Conservation (phyloP, 2,113 vertebrate species). For the Vanacampus margaritifer region DNA sequence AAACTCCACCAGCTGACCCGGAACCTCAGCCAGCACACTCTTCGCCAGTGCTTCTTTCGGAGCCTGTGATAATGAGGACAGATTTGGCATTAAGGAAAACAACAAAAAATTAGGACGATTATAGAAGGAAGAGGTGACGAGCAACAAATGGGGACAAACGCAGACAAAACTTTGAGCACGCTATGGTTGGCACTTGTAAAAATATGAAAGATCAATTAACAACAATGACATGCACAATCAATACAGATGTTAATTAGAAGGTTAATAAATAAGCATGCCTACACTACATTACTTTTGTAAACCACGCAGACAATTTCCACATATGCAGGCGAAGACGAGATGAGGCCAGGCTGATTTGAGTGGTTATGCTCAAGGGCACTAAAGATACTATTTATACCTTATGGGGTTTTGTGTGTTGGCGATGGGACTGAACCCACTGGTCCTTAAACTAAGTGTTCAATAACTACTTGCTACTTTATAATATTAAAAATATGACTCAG, state of each 20-base stretch:
- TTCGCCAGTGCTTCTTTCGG: slow-evolving; percentile 67
- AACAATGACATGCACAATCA: neutral
- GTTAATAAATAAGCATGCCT: neutral
- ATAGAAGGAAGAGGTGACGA: neutral
- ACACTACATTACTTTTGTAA: too few species aligned
- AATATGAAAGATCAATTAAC: neutral
- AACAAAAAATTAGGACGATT: neutral
- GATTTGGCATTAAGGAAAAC: neutral
- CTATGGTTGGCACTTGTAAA: neutral
- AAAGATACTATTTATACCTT: neutral
- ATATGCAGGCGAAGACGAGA: neutral
- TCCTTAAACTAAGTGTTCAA: neutral
- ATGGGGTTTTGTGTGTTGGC: neutral
- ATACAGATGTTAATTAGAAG: neutral
- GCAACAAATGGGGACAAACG: neutral
- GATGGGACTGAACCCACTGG: too few species aligned
- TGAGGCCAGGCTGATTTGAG: too few species aligned
- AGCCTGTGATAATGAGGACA: slow-evolving; percentile 39
- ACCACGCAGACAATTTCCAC: neutral
- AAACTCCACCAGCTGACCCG: slow-evolving; percentile 67
- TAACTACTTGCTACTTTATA: too few species aligned
- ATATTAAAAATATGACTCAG: too few species aligned
- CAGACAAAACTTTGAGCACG: neutral
- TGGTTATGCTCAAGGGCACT: neutral
- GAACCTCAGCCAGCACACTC: slow-evolving; percentile 73